These are phyloP conservation scores for Poeciliopsis turrubarensis DNA, from an alignment of 2,113 vertebrate species.

Conservation along the genomic window DNA sequence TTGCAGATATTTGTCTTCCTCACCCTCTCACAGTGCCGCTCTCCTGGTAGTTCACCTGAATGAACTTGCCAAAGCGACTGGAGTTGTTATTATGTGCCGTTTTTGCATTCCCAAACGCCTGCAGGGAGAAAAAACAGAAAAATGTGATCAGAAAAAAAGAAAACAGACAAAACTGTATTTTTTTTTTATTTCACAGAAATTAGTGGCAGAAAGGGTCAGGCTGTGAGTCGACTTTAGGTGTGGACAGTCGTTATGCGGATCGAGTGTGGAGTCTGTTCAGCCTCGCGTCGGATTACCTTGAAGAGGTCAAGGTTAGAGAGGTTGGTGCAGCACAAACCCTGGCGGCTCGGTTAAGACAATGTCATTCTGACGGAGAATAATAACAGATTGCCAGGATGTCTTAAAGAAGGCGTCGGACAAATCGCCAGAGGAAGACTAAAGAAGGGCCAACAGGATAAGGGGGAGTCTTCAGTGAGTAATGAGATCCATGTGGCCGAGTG, in stretches of 20 bases:
- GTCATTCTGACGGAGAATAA: conserved; percentile 47
- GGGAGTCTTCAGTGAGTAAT: conserved; percentile 56
- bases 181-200: background rate
- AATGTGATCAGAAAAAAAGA: conserved; percentile 16
- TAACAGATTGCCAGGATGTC: conserved; percentile 53
- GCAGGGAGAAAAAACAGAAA: conserved; percentile 58
- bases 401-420: conserved; percentile 59
- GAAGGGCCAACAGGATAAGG: conserved; percentile 31
- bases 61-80: conserved; percentile 98
- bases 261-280: conserved; percentile 11
- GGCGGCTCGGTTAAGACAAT: conserved; percentile 33
- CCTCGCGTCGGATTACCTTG: background rate
- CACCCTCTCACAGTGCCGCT: conserved; percentile 97
- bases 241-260: conserved; percentile 29
- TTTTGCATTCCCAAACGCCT: conserved; percentile 99
- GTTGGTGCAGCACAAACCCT: conserved; percentile 23
- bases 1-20: conserved; percentile 56
- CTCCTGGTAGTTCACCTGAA: conserved; percentile 99
- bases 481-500: conserved; percentile 68
- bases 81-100: conserved; percentile 99
- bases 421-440: conserved; percentile 52
- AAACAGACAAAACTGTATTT: background rate
- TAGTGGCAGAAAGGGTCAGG: background rate
- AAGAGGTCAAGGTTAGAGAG: conserved; percentile 11
- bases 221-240: conserved; percentile 15